Base-by-base conservation (phyloP, 2,797 vertebrate genomes). In the Aldrovandia affinis region DNA sequence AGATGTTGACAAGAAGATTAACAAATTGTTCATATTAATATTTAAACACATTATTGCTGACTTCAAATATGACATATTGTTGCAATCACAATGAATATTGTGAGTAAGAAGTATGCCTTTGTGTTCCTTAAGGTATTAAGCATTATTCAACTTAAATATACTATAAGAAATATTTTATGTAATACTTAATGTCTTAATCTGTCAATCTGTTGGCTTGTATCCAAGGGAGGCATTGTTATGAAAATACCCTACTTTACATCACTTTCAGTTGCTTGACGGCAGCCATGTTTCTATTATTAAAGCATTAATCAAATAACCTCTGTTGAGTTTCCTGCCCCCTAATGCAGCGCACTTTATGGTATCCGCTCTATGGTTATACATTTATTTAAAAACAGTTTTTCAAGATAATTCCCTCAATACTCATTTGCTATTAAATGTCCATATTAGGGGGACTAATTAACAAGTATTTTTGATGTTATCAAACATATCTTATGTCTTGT, bases 221-320 rank as follows among this genome's bases (percentile, higher is more conserved):
- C 63, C 63, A 65, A 65, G 28, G 10, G 63, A 65, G 63, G 63
- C 63, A 65, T 65, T 65, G 63, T 65, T 30, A 65, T 33, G 28
- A 9, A 33, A 15, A 65, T 14, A 28, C 25, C n/a, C n/a, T n/a
- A n/a, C n/a, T n/a, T n/a, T 14, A 28, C 6, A 63, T 7, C 9
- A 25, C 63, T 30, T 8, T 30, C 63, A 65, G 28, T 65, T 33
- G 28, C 12, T 14, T 65, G n/a, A 9, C 63, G 10, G 9, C 68
- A 73, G 36, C 36, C 20, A 42, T 73, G 5, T 42, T 39, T 73
- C 39, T 9, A 68, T 39, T 42, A 73, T 73, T 39, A 73, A 33
- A 73, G 28, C 61, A 63, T 73, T 42, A 33, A 68, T 68, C 10
- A 68, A 68, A 63, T 63, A 63, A n/a, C 12, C 61, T 63, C 61